phyloP scores from a whole-genome alignment of 2,113 vertebrate genomes.

The Eudyptes chrysolophus region DNA sequence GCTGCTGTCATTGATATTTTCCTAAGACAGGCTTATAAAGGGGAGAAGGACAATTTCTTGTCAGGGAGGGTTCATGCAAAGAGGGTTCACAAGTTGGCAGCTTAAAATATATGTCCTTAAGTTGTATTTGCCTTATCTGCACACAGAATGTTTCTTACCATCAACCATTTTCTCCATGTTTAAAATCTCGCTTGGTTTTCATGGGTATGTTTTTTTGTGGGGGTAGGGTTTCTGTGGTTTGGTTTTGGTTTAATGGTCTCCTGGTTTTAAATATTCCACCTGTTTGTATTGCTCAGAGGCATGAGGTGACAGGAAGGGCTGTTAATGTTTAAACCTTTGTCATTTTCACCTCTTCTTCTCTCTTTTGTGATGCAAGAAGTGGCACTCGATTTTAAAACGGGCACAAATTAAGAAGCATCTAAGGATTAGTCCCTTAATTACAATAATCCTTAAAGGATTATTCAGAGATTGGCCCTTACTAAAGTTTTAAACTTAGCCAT shows the following conservation, averaged over 20 bases:
- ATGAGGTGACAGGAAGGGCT: conserved; percentile 57
- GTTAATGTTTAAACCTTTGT: conserved; percentile 56
- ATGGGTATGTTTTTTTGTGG: neutral
- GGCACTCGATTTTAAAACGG: conserved; percentile 54
- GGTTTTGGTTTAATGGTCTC: neutral
- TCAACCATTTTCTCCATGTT: neutral
- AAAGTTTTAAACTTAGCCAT: conserved; percentile 66
- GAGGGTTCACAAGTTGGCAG: neutral
- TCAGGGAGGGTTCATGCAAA: neutral
- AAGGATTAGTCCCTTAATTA: conserved; percentile 67
- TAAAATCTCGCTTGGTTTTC: neutral
- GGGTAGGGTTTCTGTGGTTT: neutral
- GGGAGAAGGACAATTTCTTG: neutral
- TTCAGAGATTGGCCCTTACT: conserved; percentile 47
- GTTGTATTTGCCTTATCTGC: neutral
- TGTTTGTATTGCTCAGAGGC: neutral
- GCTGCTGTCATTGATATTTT: neutral
- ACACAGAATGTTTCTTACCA: neutral
- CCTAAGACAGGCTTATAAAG: neutral
- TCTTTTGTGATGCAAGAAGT: conserved; percentile 69
- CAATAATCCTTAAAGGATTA: conserved; percentile 70
- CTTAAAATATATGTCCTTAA: neutral
- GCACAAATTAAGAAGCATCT: conserved; percentile 52
- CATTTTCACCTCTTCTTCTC: conserved; percentile 65
- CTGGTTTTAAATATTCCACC: conserved; percentile 23